Evolutionary conservation across 35 echinoderm and acorn worm genomes (phyloP), one percentile per base, ranked within the genome.

Genomic region (Ptychodera flava): DNA sequence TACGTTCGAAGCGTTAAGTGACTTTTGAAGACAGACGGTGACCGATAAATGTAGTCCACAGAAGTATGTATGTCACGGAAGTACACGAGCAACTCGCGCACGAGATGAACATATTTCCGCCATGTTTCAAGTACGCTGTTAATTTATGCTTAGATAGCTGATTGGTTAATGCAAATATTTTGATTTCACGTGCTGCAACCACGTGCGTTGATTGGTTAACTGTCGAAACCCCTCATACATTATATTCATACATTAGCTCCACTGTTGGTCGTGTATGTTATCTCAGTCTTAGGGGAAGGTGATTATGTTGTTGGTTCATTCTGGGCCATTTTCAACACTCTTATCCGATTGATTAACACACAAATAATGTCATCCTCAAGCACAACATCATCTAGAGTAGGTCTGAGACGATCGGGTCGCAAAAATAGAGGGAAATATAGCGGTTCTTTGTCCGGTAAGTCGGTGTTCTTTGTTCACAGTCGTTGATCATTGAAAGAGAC

Each of bases 401-500:
- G 45, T 64, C 22, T 64, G 45, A 64, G 45, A 64, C 45, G 45
- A 22, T 64, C 45, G 22, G 45, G 45, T 6, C 45, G 45, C 22
- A 64, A 64, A 64, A 64, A 64, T 22, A 64, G 45, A 64, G 45
- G 45, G 22, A 64, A 64, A 64, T 64, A 64, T 22, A 64, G 45
- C 45, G 45, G 45, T 64, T 64, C 45, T 64, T 64, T 64, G 45
- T 64, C 45, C 22, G 45, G 45, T 64, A 22, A 64, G 45, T 64
- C 6, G 6, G 6, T 22, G 45, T 64, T 22, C 45, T 64, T 64
- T 64, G 45, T 64, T 64, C 45, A 22, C 45, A 12, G 45, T 64
- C 45, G 45, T 64, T 64, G 45, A 64, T 64, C 45, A 64, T 64
- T 64, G n/a, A n/a, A n/a, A n/a, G n/a, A n/a, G n/a, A n/a, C n/a